These are phyloP conservation scores for Oceanodroma leucorhoa DNA, from an alignment of 2,797 vertebrate species.

Conservation along the genomic window DNA sequence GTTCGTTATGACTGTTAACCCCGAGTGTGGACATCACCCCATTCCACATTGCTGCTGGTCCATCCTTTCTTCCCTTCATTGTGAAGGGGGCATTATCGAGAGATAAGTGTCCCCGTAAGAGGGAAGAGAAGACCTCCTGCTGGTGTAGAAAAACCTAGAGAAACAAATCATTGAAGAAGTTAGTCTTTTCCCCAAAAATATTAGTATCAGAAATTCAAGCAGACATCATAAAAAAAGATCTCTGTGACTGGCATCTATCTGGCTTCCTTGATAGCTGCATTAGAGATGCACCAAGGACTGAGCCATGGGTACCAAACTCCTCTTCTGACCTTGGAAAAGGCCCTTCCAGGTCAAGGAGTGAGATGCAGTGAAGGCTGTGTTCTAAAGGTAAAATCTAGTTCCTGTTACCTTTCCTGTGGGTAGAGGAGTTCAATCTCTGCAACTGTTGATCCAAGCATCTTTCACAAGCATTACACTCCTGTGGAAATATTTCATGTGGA, in stretches of 20 bases:
- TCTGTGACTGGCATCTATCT: not conserved
- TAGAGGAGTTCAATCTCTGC: slow-evolving; percentile 27
- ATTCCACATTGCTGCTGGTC: not conserved
- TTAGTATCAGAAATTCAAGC: not conserved
- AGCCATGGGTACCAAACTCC: not conserved
- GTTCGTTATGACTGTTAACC: not conserved
- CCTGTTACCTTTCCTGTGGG: slow-evolving; percentile 53
- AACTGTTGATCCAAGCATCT: slow-evolving; percentile 33
- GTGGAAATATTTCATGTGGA: slow-evolving; percentile 62
- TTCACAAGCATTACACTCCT: slow-evolving; percentile 45
- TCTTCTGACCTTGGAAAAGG: not conserved
- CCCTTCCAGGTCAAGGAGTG: not conserved
- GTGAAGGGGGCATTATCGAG: not conserved
- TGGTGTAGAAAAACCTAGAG: slow-evolving; percentile 42
- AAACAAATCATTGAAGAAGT: slow-evolving; percentile 46
- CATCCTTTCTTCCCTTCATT: not conserved
- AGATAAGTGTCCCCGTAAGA: not conserved
- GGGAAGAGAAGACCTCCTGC: not conserved
- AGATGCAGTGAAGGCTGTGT: not conserved
- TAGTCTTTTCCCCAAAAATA: not conserved
- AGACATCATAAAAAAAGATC: not conserved
- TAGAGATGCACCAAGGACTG: not conserved
- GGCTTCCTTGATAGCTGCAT: not conserved
- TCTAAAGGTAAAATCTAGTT: slow-evolving; percentile 26
- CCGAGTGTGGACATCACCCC: not conserved